phyloP scores from a whole-genome alignment of 2,888 invertebrate genomes.

The Lordiphosa fenestrarum region DNA sequence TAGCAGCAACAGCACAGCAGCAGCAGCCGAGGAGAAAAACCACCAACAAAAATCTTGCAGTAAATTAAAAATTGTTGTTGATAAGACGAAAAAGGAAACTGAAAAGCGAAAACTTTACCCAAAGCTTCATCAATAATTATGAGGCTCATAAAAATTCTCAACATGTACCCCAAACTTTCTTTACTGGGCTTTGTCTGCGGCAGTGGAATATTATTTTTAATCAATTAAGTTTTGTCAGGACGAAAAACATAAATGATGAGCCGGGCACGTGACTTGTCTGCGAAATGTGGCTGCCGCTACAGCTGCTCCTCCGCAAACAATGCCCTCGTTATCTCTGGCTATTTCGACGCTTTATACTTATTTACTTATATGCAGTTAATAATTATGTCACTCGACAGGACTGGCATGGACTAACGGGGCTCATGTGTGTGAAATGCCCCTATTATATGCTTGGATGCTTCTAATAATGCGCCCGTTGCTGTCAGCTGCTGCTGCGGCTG shows the following conservation, averaged over 20 bases:
- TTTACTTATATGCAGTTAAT: conserved; percentile 68
- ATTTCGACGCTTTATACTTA: conserved; percentile 61
- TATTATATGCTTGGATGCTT: conserved; percentile 72
- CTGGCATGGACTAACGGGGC: conserved; percentile 8
- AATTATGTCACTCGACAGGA: conserved; percentile 61
- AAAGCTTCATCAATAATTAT: conserved; percentile 33
- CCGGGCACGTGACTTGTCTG: conserved; percentile 62
- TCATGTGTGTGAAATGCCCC: conserved; percentile 54
- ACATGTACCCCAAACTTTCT: conserved; percentile 33
- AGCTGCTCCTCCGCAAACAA: conserved; percentile 21
- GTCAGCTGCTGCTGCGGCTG: conserved; percentile 34
- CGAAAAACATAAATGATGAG: conserved; percentile 58
- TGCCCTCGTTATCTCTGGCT: conserved; percentile 61
- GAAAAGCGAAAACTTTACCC: conserved; percentile 5
- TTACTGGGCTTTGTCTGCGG: conserved; percentile 8
- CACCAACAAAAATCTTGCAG: conserved; percentile 27
- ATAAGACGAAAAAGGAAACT: conserved; percentile 17
- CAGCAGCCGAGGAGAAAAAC: conserved; percentile 16
- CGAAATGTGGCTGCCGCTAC: conserved; percentile 34
- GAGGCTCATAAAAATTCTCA: conserved; percentile 47
- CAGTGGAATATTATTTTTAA: conserved; percentile 64
- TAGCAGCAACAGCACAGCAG: conserved; percentile 47
- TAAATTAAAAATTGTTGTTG: conserved; percentile 49
- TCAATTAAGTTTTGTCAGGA: conserved; percentile 66
- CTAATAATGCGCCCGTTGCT: conserved; percentile 67